These are phyloP conservation scores for Pseudochromis fuscus DNA, from an alignment of 2,797 vertebrate species.

Conservation along the genomic window DNA sequence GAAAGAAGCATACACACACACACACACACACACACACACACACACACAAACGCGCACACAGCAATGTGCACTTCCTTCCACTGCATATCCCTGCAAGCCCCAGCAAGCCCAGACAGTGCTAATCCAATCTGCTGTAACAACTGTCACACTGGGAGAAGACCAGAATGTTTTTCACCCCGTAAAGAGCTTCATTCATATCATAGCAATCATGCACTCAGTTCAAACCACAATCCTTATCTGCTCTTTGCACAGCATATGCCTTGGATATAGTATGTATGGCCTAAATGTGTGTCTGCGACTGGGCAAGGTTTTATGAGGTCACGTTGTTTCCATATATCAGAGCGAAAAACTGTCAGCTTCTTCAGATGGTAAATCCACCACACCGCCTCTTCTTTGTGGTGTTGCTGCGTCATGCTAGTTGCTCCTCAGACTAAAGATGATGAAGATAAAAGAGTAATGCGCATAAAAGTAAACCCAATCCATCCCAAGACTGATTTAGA, in stretches of 20 bases:
- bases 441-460: too few relatives aligned
- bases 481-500: too few relatives aligned
- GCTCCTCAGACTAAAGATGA: too few relatives aligned
- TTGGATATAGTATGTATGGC: background rate
- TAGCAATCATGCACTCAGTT: background rate
- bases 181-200: conserved; percentile 39
- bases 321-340: conserved; percentile 3
- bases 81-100: conserved; percentile 64
- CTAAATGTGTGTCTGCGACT: background rate
- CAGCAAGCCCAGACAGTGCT: conserved; percentile 63
- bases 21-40: too few relatives aligned
- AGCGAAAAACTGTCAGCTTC: background rate
- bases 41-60: conserved; percentile 24
- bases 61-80: conserved; percentile 50
- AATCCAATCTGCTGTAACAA: conserved; percentile 75
- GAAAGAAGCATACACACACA: conserved; percentile 25
- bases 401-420: too few relatives aligned
- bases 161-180: conserved; percentile 22
- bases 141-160: conserved; percentile 59
- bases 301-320: conserved; percentile 29
- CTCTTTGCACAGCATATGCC: conserved; percentile 5
- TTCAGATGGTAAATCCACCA: background rate
- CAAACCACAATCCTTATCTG: conserved; percentile 16
- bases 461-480: too few relatives aligned
- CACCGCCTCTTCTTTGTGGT: conserved; percentile 12